Percentiles rank a stretch among this genome's conserved stretches.
Evolutionary conservation across 2,797 vertebrate species (phyloP).

Genomic region (Eospalax fontanierii): DNA sequence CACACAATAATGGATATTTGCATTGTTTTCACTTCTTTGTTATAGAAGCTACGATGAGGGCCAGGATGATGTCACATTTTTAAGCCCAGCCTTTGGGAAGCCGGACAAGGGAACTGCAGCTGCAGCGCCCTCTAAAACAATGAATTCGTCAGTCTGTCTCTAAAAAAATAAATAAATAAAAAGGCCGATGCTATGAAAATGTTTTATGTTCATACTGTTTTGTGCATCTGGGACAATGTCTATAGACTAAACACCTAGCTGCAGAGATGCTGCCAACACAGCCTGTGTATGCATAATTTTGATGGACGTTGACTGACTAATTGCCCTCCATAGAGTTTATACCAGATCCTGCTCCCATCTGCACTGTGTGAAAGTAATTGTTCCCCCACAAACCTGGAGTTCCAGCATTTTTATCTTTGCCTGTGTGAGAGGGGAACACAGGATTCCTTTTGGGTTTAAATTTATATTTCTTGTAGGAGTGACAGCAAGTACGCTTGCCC

Average conservation of each 20-base stretch:
- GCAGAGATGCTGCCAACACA: background rate
- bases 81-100: background rate
- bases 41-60: background rate
- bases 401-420: background rate
- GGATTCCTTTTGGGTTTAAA: background rate
- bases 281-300: background rate
- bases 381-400: background rate
- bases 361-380: background rate
- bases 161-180: background rate
- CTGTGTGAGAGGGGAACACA: background rate
- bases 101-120: background rate
- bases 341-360: background rate
- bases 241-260: background rate
- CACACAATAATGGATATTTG: slow-evolving; percentile 4
- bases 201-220: background rate
- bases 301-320: background rate
- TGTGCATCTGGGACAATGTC: background rate
- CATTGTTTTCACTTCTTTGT: background rate
- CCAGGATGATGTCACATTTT: background rate
- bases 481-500: background rate
- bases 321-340: background rate
- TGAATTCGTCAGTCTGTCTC: background rate
- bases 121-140: background rate
- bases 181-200: background rate
- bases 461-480: background rate